Conservation (phyloP, 2,113 vertebrate species). For the Ranitomeya imitator region DNA sequence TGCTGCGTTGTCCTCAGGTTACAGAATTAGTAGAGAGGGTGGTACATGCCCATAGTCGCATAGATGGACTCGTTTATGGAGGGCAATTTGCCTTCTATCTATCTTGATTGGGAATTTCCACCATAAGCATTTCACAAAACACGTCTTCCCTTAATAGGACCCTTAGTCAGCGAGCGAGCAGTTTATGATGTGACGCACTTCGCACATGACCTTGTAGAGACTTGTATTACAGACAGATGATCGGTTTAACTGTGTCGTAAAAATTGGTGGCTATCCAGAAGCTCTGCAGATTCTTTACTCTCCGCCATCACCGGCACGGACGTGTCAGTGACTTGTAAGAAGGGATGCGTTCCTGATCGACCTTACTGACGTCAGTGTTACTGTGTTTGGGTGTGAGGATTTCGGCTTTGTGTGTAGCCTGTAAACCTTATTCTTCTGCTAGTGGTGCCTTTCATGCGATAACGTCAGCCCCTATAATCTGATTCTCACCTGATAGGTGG, state of each 20-base stretch:
- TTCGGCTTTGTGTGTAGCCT: neutral
- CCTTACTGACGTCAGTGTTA: neutral
- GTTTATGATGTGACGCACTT: neutral
- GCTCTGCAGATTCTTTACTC: neutral
- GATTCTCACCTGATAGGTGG: too few species aligned
- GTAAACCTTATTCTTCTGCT: neutral
- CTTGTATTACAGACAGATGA: neutral
- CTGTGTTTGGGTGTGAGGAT: neutral
- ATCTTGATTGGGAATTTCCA: too few species aligned
- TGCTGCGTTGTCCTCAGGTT: too few species aligned
- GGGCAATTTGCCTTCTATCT: neutral
- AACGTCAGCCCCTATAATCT: too few species aligned
- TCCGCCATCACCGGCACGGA: neutral
- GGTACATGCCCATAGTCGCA: too few species aligned
- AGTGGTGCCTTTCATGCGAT: too few species aligned
- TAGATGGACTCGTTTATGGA: neutral
- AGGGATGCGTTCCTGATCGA: neutral
- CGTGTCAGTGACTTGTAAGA: neutral
- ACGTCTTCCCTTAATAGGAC: neutral
- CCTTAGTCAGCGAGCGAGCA: neutral
- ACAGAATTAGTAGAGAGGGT: too few species aligned
- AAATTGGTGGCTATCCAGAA: neutral
- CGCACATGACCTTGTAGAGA: neutral
- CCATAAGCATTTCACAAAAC: neutral
- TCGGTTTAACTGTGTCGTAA: neutral